Base-by-base conservation (phyloP, 2,797 vertebrate genomes). In the Enteromius anoplus region DNA sequence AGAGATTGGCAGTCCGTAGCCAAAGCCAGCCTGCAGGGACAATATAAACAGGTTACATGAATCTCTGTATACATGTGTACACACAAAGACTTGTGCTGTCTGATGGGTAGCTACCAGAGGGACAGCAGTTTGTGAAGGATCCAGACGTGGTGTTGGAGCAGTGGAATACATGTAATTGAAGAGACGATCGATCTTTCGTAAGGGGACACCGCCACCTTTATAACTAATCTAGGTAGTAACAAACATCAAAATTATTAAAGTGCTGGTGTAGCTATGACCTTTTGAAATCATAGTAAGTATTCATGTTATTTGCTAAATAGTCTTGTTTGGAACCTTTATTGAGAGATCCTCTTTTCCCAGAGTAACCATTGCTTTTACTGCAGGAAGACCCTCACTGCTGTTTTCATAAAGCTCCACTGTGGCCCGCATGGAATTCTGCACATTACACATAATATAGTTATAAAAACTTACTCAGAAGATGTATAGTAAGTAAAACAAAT, bases 151-250 rank as follows among this genome's bases (percentile, higher is more conserved):
- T 79, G 92, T 93, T 23, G 96, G 96, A 65, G 96, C 96, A 84
- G 95, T 96, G 75, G 96, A 97, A 89, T 96, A 97, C 96, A 97
- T 97, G 88, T 97, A 97, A 91, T 97, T 96, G 92, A 97, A 97
- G 72, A 97, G 92, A 51, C 95, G 95, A 84, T 97, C 96, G 88
- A 97, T 97, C 93, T 96, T 97, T 86, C 96, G 93, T 78, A 97
- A 90, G 75, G 96, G 96, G 58, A 97, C 96, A 12, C 96, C 96
- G 70, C 96, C 96, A 79, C 96, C 96, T 81, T 92, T 85, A 85
- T 97, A 96, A 90, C 94, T 95, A 90, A 97, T 96, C 96, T 97
- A 87, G n/a, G 89, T 64, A 32, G 7, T 82, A 37, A 65, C 3
- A 29, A 60, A 21, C 32, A 72, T 81, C 29, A 75, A 53, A 60